These are phyloP conservation scores for Drosophila erecta DNA, from an alignment of 1,140 invertebrate genomes.

Conservation along the genomic window DNA sequence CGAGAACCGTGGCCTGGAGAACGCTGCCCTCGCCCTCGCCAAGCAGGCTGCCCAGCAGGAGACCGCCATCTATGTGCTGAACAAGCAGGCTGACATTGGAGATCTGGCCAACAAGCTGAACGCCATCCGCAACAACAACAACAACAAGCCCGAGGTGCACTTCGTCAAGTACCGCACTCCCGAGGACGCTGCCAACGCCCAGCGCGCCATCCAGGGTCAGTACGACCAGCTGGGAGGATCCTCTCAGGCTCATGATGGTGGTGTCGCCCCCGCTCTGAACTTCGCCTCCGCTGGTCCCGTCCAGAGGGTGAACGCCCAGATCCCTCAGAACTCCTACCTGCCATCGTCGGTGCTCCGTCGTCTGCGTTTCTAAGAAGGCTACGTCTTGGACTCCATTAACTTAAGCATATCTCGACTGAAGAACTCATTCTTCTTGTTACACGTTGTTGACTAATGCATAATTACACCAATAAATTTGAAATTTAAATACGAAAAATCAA, in stretches of 20 bases:
- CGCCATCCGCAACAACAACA: constrained; percentile 51
- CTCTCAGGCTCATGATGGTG: constrained; percentile 59
- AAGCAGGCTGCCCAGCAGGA: constrained; percentile 72
- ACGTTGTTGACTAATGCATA: constrained; percentile 72
- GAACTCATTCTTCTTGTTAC: constrained; percentile 44
- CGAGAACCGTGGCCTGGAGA: constrained; percentile 71
- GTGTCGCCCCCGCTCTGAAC: constrained; percentile 69
- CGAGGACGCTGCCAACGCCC: constrained; percentile 74
- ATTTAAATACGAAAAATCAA: constrained; percentile 46
- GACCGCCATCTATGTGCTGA: constrained; percentile 74
- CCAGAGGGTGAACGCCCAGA: constrained; percentile 46
- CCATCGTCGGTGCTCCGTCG: constrained; percentile 77
- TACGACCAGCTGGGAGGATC: constrained; percentile 68
- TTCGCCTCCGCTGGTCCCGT: constrained; percentile 69
- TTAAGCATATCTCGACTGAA: constrained; percentile 36
- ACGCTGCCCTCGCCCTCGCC: constrained; percentile 66
- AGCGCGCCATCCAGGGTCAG: constrained; percentile 66
- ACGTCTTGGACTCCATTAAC: constrained; percentile 1
- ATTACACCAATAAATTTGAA: constrained; percentile 62
- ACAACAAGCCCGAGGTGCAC: constrained; percentile 74
- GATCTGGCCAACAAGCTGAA: constrained; percentile 68
- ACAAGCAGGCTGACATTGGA: constrained; percentile 72
- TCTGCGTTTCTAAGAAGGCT: constrained; percentile 52
- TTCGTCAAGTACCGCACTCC: constrained; percentile 76
- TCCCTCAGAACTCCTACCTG: constrained; percentile 69